These are phyloP conservation scores for Eutrigla gurnardus DNA, from an alignment of 2,797 vertebrate genomes.

Conservation along the genomic window DNA sequence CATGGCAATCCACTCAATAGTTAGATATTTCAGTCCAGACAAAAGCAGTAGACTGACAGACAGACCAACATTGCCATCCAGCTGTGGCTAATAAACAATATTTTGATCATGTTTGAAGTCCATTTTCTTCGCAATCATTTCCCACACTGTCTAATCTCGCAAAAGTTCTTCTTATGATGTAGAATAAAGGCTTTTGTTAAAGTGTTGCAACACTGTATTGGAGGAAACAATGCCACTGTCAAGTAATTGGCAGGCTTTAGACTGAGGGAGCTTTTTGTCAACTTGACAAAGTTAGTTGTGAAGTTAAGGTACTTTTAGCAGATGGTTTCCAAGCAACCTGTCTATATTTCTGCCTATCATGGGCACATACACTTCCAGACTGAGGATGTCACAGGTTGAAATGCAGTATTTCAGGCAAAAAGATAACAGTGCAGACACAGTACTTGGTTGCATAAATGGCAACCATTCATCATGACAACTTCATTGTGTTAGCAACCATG, in stretches of 20 bases:
- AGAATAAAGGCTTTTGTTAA: constrained; percentile 34
- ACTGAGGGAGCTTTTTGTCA: constrained; percentile 22
- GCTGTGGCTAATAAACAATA: not conserved
- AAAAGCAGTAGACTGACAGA: not conserved
- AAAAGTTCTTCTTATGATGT: not conserved
- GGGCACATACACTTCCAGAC: not conserved
- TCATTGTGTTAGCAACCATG: constrained; percentile 50
- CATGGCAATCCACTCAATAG: not conserved
- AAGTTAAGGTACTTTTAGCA: constrained; percentile 13
- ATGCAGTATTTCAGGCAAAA: constrained; percentile 15
- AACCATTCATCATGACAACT: constrained; percentile 66
- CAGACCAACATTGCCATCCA: not conserved
- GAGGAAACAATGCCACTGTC: constrained; percentile 22
- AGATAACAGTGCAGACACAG: constrained; percentile 42
- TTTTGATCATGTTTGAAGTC: not conserved
- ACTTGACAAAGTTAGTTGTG: constrained; percentile 23
- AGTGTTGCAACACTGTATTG: not conserved
- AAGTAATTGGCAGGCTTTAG: constrained; percentile 27
- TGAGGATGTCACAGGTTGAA: constrained; percentile 17
- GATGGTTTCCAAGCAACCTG: not conserved
- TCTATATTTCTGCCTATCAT: constrained; percentile 19
- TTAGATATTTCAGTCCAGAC: not conserved
- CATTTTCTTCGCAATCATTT: not conserved
- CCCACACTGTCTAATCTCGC: constrained; percentile 1
- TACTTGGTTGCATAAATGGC: constrained; percentile 51